Evolutionary conservation across 2,888 invertebrate genomes (phyloP).

Genomic region (Epistrophe grossulariae): DNA sequence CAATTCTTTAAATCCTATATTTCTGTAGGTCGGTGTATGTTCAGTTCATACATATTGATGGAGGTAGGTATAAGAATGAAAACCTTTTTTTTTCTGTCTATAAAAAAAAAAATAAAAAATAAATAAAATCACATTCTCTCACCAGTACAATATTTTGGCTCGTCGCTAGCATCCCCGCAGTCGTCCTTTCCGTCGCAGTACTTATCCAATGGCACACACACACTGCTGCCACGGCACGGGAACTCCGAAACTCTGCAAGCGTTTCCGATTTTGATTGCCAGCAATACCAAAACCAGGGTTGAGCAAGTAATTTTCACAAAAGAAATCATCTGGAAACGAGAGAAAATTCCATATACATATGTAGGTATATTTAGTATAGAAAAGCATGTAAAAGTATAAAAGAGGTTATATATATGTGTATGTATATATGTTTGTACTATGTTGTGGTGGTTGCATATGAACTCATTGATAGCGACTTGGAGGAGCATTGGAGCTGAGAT

Average conservation of each 20-base stretch:
- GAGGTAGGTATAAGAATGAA: background rate
- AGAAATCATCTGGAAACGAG: slow-evolving; percentile 79
- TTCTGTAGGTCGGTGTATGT: background rate
- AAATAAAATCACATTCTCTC: slow-evolving; percentile 81
- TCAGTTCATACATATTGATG: no score
- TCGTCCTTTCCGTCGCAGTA: slow-evolving; percentile 94
- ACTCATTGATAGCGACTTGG: slow-evolving; percentile 17
- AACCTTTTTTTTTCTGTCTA: background rate
- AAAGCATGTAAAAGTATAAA: background rate
- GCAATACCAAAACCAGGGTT: slow-evolving; percentile 81
- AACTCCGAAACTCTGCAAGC: slow-evolving; percentile 92
- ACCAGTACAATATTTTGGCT: slow-evolving; percentile 92
- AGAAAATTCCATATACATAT: slow-evolving; percentile 41
- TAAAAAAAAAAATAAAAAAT: slow-evolving; percentile 13
- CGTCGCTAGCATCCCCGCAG: slow-evolving; percentile 94
- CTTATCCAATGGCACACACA: slow-evolving; percentile 92
- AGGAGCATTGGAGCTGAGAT: background rate
- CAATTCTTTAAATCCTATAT: slow-evolving; percentile 24
- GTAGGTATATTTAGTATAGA: background rate
- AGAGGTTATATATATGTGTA: background rate
- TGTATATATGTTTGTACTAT: background rate
- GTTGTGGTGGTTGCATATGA: background rate
- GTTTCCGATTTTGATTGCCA: slow-evolving; percentile 81
- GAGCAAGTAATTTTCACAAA: slow-evolving; percentile 80
- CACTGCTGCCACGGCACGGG: slow-evolving; percentile 88